Base-by-base conservation (phyloP, 2,888 invertebrate species). In the Crioceris asparagi region DNA sequence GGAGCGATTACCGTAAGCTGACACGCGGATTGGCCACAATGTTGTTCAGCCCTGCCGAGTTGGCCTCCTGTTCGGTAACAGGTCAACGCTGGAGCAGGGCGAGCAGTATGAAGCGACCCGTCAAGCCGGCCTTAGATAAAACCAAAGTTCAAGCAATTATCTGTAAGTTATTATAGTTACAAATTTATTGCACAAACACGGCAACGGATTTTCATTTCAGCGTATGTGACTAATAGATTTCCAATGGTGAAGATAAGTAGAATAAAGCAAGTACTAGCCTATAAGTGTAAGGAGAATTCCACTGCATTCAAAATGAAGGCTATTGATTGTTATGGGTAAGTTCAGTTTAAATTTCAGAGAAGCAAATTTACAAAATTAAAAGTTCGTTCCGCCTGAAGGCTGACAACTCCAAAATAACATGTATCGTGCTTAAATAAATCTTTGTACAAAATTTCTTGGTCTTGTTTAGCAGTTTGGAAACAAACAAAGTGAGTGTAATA, bases 271-370 rank as follows among this genome's bases (percentile, higher is more conserved):
- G 80, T 81, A 50, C 67, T 81, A 50, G 81, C 81, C 17, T 81
- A 81, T 65, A 81, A 81, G 65, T 81, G 81, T 64, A 81, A 81
- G 67, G 81, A 81, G 62, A 80, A 80, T 65, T 80, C 79, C 52
- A 79, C 80, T 32, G 79, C 80, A 49, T 74, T 80, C 42, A 68
- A 79, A 62, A 79, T 80, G 79, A 73, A 79, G 60, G 77, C 79
- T 32, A 77, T 79, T 56, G 74, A 79, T 68, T 79, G 72, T 53
- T 64, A 61, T 44, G 59, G 60, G 58, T 63, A 52, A 51, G 54
- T 43, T n/a, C n/a, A n/a, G n/a, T n/a, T n/a, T n/a, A 19, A 38
- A 38, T 21, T 27, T 12, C 29, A 2, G 17, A 2, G 11, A 12
- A 11, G n/a, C n/a, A n/a, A n/a, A n/a, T n/a, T n/a, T n/a, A n/a